A percentile compares a stretch with the other conserved stretches of the same genome.
Evolutionary conservation across 2,113 vertebrate species (phyloP).

Genomic region (Caranx ignobilis): DNA sequence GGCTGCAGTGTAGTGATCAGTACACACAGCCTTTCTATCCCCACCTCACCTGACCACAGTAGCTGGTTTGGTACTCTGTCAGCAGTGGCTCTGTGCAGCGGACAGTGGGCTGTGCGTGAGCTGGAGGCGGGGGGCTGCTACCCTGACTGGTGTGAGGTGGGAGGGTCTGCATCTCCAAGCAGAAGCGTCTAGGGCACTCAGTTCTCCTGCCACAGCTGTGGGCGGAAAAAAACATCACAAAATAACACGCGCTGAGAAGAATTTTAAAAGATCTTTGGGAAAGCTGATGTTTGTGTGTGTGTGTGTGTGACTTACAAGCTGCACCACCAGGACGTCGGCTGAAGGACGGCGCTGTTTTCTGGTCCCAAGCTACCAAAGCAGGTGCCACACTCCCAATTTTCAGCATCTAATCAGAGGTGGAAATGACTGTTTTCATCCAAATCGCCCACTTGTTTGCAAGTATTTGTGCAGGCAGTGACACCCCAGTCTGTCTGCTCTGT

Average conservation of each 20-base stretch:
- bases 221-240: background rate
- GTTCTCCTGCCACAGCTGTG: slow-evolving; percentile 26
- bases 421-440: background rate
- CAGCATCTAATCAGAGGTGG: slow-evolving; percentile 14
- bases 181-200: background rate
- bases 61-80: slow-evolving; percentile 44
- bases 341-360: background rate
- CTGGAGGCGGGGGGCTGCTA: background rate
- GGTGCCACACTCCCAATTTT: background rate
- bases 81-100: background rate
- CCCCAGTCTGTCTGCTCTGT: no score
- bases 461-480: no score
- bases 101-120: background rate
- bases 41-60: background rate
- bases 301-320: slow-evolving; percentile 7
- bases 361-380: background rate
- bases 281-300: background rate
- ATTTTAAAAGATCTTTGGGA: background rate
- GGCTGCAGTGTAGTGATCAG: background rate
- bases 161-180: slow-evolving; percentile 1
- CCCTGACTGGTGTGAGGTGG: background rate
- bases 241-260: background rate
- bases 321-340: background rate
- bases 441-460: background rate
- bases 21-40: background rate